A percentile compares a stretch with the other conserved stretches of the same genome.
Conservation (phyloP, 2,113 vertebrate genomes). For the Patagioenas fasciata region DNA sequence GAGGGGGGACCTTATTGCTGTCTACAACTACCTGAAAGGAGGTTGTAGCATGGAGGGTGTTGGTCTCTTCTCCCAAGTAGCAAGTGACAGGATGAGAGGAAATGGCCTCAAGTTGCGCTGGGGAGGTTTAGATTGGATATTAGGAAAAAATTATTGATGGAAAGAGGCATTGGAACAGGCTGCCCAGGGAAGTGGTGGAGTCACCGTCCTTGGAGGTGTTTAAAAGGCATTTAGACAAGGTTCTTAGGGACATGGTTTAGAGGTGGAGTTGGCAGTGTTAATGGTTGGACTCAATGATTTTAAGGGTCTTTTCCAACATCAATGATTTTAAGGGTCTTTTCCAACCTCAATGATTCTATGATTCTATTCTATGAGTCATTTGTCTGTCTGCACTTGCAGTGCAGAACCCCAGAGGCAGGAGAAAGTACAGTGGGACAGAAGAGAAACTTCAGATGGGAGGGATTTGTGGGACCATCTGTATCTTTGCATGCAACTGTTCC, state of each 20-base stretch:
- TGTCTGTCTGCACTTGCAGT: neutral
- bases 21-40: neutral
- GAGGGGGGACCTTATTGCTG: fast-evolving
- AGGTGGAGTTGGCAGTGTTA: neutral
- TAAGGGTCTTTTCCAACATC: neutral
- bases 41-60: fast-evolving
- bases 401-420: neutral
- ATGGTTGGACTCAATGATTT: neutral
- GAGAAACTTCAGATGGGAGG: neutral
- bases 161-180: neutral
- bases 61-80: fast-evolving
- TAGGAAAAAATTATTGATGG: neutral
- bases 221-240: neutral
- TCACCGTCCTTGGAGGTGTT: neutral
- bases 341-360: neutral
- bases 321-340: neutral
- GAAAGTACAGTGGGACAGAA: neutral
- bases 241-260: neutral
- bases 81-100: neutral
- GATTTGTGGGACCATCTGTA: neutral
- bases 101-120: neutral
- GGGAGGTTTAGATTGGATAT: neutral
- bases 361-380: neutral
- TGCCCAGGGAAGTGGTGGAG: neutral
- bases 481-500: neutral